phyloP scores from a whole-genome alignment of 1,140 invertebrate genomes.

The Maniola jurtina region DNA sequence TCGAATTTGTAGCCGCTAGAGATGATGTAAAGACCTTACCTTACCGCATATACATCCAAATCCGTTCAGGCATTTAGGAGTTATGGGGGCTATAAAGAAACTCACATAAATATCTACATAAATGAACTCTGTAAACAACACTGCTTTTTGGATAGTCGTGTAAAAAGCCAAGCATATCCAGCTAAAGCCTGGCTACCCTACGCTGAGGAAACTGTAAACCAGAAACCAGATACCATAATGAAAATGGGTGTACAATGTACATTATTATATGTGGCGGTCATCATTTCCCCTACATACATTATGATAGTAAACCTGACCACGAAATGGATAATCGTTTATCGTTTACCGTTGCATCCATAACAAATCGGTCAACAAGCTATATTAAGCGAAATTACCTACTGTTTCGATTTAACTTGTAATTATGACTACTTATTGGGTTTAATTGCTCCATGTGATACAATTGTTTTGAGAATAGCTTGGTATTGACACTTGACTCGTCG shows the following conservation, averaged over 20 bases:
- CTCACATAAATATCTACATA: no score
- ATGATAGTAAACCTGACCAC: conserved; percentile 2
- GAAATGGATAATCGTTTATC: conserved; percentile 5
- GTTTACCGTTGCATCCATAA: neutral
- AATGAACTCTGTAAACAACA: no score
- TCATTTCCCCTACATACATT: neutral
- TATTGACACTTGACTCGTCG: no score
- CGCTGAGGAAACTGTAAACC: neutral
- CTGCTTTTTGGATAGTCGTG: no score
- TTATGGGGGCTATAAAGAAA: no score
- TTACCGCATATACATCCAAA: no score
- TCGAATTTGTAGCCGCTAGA: no score
- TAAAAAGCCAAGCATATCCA: no score
- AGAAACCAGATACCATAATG: neutral
- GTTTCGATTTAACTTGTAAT: neutral
- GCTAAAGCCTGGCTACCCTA: no score
- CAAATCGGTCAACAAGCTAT: neutral
- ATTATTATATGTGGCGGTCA: neutral
- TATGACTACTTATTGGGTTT: neutral
- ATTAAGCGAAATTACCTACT: neutral
- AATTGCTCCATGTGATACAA: neutral
- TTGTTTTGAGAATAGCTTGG: no score
- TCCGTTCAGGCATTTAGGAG: no score
- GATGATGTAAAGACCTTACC: no score
- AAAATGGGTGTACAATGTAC: conserved; percentile 15